Base-by-base conservation (phyloP, 2,888 invertebrate species). In the Drosophila stalkeri region DNA sequence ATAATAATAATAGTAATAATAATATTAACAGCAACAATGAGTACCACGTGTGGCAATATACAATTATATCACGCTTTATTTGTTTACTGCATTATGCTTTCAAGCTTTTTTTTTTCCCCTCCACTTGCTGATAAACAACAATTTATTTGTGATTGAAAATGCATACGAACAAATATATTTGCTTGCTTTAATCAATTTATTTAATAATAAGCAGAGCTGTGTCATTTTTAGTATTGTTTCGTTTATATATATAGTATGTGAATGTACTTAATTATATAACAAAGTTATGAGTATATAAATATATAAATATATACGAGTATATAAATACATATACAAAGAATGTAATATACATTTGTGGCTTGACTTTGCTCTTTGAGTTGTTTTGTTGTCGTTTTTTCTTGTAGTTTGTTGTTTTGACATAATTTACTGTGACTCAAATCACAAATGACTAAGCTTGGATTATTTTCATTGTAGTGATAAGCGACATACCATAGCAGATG, bases 81-180 rank as follows among this genome's bases (percentile, higher is more conserved):
- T 64, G 39, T 68, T 78, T 78, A 68, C 63, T 77, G 75, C 75
- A 74, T 57, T 68, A 68, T 46, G 72, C 54, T 67, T 71, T 75
- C 66, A 65, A 76, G 51, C 62, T 44, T 20, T 11, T 18, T 44
- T 31, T 44, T 16, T 33, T 6, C 14, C 43, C 37, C 37, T 37
- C 37, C 16, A 52, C 52, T 37, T 57, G 44, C 43, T 60, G 72
- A 65, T 72, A 63, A 66, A 39, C 18, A 41, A 27, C 33, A 65
- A 75, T 55, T 60, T 46, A 44, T n/a, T 67, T 66, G 63, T 43
- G 54, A 62, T 71, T 68, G 33, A 46, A 68, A 57, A n/a, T 57
- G 47, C 61, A 68, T 20, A 18, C 14, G 18, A 46, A 16, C 33
- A 47, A 35, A 18, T 46, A 18, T 46, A 31, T 35, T 20, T 33